Percentiles rank a stretch among this genome's conserved stretches.
These are phyloP conservation scores for Netelia melanura DNA, from an alignment of 2,888 invertebrate species.

Conservation along the genomic window DNA sequence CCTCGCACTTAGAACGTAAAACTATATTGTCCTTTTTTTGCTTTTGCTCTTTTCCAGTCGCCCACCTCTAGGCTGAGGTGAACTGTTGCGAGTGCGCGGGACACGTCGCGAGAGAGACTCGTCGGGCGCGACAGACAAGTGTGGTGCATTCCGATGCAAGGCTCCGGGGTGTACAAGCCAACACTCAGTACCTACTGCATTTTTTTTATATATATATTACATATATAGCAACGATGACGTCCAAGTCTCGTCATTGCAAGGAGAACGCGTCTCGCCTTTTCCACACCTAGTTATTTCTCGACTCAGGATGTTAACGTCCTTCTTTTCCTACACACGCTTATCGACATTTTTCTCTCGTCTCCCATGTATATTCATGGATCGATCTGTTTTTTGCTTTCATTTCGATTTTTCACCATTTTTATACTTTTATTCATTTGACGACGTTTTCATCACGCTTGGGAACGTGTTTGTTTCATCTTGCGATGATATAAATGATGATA, in stretches of 20 bases:
- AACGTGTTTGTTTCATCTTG: too few relatives aligned
- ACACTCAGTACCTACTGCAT: neutral
- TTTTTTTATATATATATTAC: neutral
- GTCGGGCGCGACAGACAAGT: constrained; percentile 47
- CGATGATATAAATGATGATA: too few relatives aligned
- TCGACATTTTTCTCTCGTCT: neutral
- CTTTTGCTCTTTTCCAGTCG: constrained; percentile 37
- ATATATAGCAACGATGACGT: neutral
- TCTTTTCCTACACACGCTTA: neutral
- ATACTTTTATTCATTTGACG: too few relatives aligned
- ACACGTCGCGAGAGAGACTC: constrained; percentile 58
- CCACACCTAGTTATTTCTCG: neutral
- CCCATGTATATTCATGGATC: neutral
- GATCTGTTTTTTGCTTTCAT: neutral
- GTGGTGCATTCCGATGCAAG: constrained; percentile 50
- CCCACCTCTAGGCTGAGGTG: constrained; percentile 54
- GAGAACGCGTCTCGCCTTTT: neutral
- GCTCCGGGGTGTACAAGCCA: constrained; percentile 42
- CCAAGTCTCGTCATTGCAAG: neutral
- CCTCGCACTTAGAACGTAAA: constrained; percentile 17
- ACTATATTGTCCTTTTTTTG: neutral
- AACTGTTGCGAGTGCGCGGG: constrained; percentile 50
- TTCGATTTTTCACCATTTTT: too few relatives aligned
- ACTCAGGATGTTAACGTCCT: neutral
- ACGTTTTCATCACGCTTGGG: too few relatives aligned